Conservation (phyloP, 2,797 vertebrate species). For the Chanos chanos region DNA sequence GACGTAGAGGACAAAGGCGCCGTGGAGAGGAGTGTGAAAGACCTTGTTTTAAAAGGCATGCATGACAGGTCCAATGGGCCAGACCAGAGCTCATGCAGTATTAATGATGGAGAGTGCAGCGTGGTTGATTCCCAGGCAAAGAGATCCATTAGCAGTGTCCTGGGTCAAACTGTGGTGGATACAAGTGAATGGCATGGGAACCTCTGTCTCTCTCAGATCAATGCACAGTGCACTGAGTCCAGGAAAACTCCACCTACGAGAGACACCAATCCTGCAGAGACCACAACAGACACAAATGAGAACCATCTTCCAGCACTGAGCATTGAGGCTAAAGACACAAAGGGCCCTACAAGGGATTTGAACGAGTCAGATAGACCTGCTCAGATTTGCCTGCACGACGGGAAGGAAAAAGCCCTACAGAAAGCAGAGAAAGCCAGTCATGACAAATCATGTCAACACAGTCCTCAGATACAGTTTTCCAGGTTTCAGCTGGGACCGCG, state of each 20-base stretch:
- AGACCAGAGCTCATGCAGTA: constrained; percentile 29
- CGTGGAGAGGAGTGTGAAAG: constrained; percentile 12
- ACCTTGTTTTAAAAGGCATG: constrained; percentile 21
- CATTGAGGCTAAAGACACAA: constrained; percentile 8
- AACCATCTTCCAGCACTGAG: constrained; percentile 22
- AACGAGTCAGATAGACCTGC: constrained; percentile 29
- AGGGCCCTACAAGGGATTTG: constrained; percentile 19
- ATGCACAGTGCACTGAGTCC: constrained; percentile 12
- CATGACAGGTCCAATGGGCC: constrained; percentile 24
- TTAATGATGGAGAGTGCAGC: constrained; percentile 32
- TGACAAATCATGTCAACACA: constrained; percentile 51
- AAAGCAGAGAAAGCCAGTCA: constrained; percentile 57
- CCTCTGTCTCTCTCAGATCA: constrained; percentile 27
- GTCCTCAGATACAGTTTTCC: constrained; percentile 51
- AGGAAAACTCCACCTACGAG: constrained; percentile 6
- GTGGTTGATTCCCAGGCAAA: constrained; percentile 30
- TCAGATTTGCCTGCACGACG: constrained; percentile 24
- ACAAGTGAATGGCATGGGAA: constrained; percentile 9
- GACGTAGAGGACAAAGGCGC: background rate
- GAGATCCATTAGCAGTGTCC: constrained; percentile 31
- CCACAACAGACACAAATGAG: constrained; percentile 20
- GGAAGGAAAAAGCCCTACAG: constrained; percentile 20
- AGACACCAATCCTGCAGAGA: constrained; percentile 12
- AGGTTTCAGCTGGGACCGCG: constrained; percentile 61
- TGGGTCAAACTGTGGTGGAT: constrained; percentile 26